Evolutionary conservation across 2,113 vertebrate genomes (phyloP).

Genomic region (Dicentrarchus labrax): DNA sequence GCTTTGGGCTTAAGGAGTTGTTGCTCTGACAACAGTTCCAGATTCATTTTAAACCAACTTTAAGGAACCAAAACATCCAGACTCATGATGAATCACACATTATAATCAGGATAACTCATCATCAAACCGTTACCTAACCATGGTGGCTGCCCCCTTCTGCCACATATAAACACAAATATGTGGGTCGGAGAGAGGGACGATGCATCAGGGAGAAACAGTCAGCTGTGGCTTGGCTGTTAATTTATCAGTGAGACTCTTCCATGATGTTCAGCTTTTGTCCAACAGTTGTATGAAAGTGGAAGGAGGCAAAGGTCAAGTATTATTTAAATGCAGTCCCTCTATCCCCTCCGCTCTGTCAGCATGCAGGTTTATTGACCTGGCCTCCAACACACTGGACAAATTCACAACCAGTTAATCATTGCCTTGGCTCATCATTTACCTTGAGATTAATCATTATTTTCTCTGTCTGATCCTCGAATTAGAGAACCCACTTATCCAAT

Average conservation of each 20-base stretch:
- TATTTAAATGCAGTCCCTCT: slow-evolving; percentile 18
- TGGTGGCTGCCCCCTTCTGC: background rate
- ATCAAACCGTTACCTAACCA: background rate
- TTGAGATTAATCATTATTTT: slow-evolving; percentile 59
- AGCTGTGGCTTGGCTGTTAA: slow-evolving; percentile 46
- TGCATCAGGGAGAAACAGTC: background rate
- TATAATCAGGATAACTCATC: background rate
- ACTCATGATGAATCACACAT: background rate
- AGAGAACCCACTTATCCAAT: slow-evolving; percentile 34
- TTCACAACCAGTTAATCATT: slow-evolving; percentile 61
- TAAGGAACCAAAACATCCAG: too few relatives aligned
- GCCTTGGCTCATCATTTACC: slow-evolving; percentile 39
- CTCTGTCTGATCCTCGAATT: slow-evolving; percentile 17
- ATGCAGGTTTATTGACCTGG: slow-evolving; percentile 3
- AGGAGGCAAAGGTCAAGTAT: slow-evolving; percentile 61
- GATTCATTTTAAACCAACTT: background rate
- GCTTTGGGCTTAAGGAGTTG: too few relatives aligned
- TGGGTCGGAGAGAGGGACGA: too few relatives aligned
- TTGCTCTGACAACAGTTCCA: background rate
- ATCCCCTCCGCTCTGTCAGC: slow-evolving; percentile 1
- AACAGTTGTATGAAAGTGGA: slow-evolving; percentile 32
- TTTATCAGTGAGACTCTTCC: slow-evolving; percentile 31
- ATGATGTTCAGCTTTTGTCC: background rate
- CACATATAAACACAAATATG: slow-evolving; percentile 11
- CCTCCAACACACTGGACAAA: slow-evolving; percentile 4